Conservation (phyloP, 2,113 vertebrate genomes). For the Cyphomyrus plagiostoma region DNA sequence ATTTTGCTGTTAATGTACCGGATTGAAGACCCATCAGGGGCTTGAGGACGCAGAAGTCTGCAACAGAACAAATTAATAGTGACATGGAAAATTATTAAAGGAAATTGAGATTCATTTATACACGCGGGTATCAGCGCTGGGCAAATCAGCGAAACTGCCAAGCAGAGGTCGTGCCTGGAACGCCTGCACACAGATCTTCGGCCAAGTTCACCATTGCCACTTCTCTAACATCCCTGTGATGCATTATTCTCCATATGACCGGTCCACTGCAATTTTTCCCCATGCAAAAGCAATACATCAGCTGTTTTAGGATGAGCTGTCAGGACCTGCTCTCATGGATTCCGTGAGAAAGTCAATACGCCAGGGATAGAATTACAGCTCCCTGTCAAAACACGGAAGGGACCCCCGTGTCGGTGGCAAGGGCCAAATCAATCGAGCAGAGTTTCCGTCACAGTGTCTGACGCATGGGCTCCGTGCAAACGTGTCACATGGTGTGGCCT, state of each 20-base stretch:
- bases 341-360: conserved; percentile 65
- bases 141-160: conserved; percentile 61
- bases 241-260: conserved; percentile 43
- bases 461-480: not conserved
- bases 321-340: conserved; percentile 59
- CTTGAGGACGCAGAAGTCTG: conserved; percentile 47
- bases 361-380: conserved; percentile 77
- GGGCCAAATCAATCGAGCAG: conserved; percentile 67
- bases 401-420: conserved; percentile 63
- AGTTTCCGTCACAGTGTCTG: conserved; percentile 22
- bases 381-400: conserved; percentile 74
- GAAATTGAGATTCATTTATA: conserved; percentile 75
- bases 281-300: conserved; percentile 74
- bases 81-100: conserved; percentile 74
- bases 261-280: conserved; percentile 42
- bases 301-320: conserved; percentile 63
- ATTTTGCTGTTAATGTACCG: not conserved
- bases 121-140: conserved; percentile 51
- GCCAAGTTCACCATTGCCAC: conserved; percentile 56
- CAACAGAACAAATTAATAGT: conserved; percentile 60
- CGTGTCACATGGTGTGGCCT: not conserved
- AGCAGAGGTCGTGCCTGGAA: conserved; percentile 63
- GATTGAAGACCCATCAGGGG: not conserved
- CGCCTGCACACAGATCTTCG: conserved; percentile 40
- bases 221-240: conserved; percentile 56